These are phyloP conservation scores for Hemiprocne comata DNA, from an alignment of 2,113 vertebrate species.

Conservation along the genomic window DNA sequence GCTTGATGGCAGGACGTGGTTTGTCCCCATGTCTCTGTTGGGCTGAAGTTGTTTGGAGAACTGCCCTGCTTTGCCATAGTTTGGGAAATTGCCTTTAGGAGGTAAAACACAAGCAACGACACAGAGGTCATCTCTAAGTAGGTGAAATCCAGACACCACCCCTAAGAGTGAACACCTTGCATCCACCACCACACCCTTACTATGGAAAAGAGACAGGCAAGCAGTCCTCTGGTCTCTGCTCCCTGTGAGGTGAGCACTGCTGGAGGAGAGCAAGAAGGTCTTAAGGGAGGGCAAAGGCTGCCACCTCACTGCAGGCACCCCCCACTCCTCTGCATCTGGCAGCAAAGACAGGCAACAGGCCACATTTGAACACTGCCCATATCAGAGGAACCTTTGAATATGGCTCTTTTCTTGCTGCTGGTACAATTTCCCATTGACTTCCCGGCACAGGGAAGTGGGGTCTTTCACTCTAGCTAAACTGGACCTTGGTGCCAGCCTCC, in stretches of 20 bases:
- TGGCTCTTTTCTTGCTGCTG: background rate
- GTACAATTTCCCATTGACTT: background rate
- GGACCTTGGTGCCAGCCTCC: background rate
- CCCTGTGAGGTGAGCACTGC: background rate
- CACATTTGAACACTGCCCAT: fast-evolving
- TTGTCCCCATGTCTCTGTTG: fast-evolving
- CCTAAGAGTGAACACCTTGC: background rate
- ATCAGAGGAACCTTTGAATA: background rate
- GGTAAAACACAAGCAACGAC: background rate
- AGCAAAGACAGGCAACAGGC: background rate
- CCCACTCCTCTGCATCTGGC: background rate
- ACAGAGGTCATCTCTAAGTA: background rate
- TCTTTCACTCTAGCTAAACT: background rate
- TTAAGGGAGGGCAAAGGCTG: background rate
- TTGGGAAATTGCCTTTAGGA: background rate
- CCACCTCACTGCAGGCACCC: background rate
- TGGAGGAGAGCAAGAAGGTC: background rate
- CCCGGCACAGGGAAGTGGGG: fast-evolving
- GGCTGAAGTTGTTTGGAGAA: background rate
- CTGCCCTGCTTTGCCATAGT: background rate
- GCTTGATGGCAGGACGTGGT: background rate
- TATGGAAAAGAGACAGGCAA: background rate
- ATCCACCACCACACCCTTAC: background rate
- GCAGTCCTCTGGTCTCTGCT: background rate
- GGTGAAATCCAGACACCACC: background rate